A percentile compares a stretch with the other conserved stretches of the same genome.
Evolutionary conservation across 2,113 vertebrate genomes (phyloP).

Genomic region (Lanius collurio): DNA sequence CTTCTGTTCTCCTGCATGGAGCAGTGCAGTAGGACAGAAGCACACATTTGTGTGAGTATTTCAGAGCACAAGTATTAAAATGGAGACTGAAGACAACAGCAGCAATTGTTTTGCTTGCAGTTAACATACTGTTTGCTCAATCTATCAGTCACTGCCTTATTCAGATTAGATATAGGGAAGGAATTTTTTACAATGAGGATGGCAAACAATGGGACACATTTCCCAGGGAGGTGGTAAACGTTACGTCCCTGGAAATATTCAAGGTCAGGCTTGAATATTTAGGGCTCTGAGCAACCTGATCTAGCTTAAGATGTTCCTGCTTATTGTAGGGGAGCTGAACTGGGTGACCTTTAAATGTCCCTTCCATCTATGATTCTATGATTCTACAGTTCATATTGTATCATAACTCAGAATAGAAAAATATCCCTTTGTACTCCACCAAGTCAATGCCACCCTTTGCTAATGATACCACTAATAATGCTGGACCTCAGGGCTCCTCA

Average conservation of each 20-base stretch:
- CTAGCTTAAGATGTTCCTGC: background rate
- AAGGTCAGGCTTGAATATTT: background rate
- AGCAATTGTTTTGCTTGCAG: background rate
- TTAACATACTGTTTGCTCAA: background rate
- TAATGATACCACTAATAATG: background rate
- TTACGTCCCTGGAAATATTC: background rate
- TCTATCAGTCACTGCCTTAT: background rate
- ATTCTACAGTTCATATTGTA: background rate
- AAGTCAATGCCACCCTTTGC: background rate
- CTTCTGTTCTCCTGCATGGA: background rate
- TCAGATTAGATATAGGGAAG: background rate
- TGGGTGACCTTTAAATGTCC: background rate
- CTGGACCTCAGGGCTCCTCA: background rate
- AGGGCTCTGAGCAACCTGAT: background rate
- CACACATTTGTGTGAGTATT: background rate
- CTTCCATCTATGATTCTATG: background rate
- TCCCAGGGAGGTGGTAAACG: background rate
- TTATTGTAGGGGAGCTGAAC: background rate
- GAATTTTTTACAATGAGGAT: background rate
- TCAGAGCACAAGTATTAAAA: background rate
- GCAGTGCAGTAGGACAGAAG: background rate
- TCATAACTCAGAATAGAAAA: background rate
- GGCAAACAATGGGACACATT: background rate
- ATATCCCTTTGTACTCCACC: background rate
- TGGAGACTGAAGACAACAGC: background rate